Evolutionary conservation across 2,113 vertebrate species (phyloP).

Genomic region (Boulengerochromis microlepis): DNA sequence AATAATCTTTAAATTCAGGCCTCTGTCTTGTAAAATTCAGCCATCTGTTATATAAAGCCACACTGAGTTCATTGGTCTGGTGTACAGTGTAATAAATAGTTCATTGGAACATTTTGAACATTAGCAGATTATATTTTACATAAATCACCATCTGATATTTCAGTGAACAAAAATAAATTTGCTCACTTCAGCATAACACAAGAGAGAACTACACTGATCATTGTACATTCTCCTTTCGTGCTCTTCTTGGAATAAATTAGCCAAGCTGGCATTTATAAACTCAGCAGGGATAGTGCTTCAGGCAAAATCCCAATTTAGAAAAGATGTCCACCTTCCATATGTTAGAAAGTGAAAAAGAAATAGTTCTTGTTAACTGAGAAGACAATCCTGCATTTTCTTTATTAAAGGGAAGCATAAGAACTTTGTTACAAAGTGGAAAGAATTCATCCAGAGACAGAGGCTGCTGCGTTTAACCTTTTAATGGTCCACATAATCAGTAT

Average conservation of each 20-base stretch:
- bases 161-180: slow-evolving; percentile 1
- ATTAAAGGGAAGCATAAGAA: not conserved
- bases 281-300: not conserved
- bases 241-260: slow-evolving; percentile 37
- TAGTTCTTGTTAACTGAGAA: not conserved
- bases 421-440: not conserved
- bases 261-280: not conserved
- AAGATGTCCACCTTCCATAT: slow-evolving; percentile 26
- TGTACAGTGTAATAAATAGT: not conserved
- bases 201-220: slow-evolving; percentile 1
- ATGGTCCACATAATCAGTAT: not conserved
- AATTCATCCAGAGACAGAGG: not conserved
- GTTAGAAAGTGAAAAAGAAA: not conserved
- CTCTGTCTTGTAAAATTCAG: not conserved
- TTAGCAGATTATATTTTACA: not conserved
- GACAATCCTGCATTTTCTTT: not conserved
- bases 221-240: slow-evolving; percentile 18
- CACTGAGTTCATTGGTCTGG: not conserved
- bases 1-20: not conserved
- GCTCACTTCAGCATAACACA: not conserved
- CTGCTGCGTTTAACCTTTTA: not conserved
- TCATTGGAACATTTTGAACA: not conserved
- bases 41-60: not conserved
- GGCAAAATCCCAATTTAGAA: slow-evolving; percentile 22
- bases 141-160: slow-evolving; percentile 18